phyloP scores from a whole-genome alignment of 2,797 vertebrate genomes.

The Trematomus bernacchii region DNA sequence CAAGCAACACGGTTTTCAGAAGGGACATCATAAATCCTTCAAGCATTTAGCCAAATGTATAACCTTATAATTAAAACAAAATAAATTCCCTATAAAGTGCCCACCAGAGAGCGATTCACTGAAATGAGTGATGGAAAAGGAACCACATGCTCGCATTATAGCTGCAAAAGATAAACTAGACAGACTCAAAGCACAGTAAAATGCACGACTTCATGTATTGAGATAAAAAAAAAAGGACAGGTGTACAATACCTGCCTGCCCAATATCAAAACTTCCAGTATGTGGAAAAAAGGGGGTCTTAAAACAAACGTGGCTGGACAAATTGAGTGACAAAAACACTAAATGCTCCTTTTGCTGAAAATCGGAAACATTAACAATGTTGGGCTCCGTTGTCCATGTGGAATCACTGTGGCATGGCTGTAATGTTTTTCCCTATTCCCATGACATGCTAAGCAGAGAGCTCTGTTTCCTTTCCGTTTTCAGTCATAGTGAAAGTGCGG shows the following conservation, averaged over 20 bases:
- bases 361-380: constrained; percentile 34
- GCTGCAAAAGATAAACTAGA: constrained; percentile 50
- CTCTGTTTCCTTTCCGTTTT: constrained; percentile 56
- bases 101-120: constrained; percentile 66
- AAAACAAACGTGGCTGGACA: constrained; percentile 53
- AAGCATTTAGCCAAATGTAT: constrained; percentile 66
- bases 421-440: constrained; percentile 66
- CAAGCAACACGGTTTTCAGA: constrained; percentile 62
- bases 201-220: constrained; percentile 48
- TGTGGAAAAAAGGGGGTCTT: constrained; percentile 27
- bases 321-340: constrained; percentile 67
- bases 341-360: constrained; percentile 62
- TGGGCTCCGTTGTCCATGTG: constrained; percentile 40
- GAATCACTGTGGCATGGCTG: constrained; percentile 38
- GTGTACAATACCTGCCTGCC: constrained; percentile 49
- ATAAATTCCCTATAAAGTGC: constrained; percentile 69
- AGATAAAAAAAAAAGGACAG: constrained; percentile 25
- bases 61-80: constrained; percentile 78
- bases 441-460: constrained; percentile 44
- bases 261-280: constrained; percentile 56
- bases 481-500: constrained; percentile 31
- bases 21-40: constrained; percentile 68
- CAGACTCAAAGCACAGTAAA: constrained; percentile 43
- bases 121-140: constrained; percentile 61
- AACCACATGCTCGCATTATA: constrained; percentile 51